These are phyloP conservation scores for Nestor notabilis DNA, from an alignment of 2,113 vertebrate species.

Conservation along the genomic window DNA sequence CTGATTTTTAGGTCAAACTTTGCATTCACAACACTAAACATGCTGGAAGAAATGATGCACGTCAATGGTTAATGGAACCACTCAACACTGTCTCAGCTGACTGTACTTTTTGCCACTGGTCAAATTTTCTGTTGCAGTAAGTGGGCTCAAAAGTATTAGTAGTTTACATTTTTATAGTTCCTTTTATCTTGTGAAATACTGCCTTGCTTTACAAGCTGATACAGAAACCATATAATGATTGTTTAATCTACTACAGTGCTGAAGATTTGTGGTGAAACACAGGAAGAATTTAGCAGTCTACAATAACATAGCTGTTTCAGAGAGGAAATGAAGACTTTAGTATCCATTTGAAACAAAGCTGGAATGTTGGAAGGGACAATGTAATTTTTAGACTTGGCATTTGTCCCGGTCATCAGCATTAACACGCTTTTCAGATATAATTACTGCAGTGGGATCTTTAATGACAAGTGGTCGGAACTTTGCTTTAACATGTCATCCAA, in stretches of 20 bases:
- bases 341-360: background rate
- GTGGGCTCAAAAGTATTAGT: background rate
- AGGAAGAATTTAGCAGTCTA: background rate
- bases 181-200: constrained; percentile 24
- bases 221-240: background rate
- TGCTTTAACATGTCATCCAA: background rate
- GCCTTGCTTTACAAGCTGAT: constrained; percentile 8
- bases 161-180: constrained; percentile 3
- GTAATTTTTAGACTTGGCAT: background rate
- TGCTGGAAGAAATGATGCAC: background rate
- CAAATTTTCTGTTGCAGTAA: background rate
- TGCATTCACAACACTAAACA: background rate
- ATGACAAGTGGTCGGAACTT: background rate
- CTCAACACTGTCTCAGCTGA: background rate
- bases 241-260: background rate
- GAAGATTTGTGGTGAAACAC: background rate
- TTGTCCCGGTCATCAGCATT: background rate
- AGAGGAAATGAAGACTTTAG: background rate
- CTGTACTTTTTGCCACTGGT: background rate
- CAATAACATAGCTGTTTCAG: background rate
- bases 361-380: background rate
- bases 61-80: background rate
- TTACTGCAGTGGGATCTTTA: constrained; percentile 10
- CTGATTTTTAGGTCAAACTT: constrained; percentile 25
- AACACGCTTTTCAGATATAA: background rate